Conservation (phyloP, 2,888 invertebrate genomes). For the Dione vanillae region DNA sequence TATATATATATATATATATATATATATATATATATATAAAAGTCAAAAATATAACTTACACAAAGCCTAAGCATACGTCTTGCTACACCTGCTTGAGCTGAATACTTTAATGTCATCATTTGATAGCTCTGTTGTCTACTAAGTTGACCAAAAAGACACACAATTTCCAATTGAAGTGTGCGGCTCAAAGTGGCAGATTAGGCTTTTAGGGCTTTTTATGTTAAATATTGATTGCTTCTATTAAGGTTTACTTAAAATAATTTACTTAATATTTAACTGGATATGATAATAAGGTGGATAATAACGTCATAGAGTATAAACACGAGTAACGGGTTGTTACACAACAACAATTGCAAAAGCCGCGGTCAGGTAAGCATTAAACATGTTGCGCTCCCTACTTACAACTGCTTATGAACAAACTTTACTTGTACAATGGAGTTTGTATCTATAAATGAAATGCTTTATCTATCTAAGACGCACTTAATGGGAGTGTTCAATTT, state of each 20-base stretch:
- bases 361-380: slow-evolving; percentile 25
- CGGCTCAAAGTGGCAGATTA: too few species aligned
- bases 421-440: slow-evolving; percentile 7
- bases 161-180: too few species aligned
- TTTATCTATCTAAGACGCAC: background rate
- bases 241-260: background rate
- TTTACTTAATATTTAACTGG: background rate
- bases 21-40: too few species aligned
- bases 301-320: slow-evolving; percentile 3
- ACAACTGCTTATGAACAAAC: background rate
- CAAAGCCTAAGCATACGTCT: too few species aligned
- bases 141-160: too few species aligned
- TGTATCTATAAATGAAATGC: background rate
- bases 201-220: too few species aligned
- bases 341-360: slow-evolving; percentile 12
- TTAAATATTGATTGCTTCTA: background rate
- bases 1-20: too few species aligned
- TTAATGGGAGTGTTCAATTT: background rate
- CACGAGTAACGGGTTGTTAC: slow-evolving; percentile 1
- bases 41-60: too few species aligned
- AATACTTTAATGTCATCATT: too few species aligned
- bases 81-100: too few species aligned
- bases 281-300: background rate
- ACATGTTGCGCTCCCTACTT: slow-evolving; percentile 10
- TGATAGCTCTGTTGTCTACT: too few species aligned